These are phyloP conservation scores for Vidua macroura DNA, from an alignment of 2,113 vertebrate genomes.

Conservation along the genomic window DNA sequence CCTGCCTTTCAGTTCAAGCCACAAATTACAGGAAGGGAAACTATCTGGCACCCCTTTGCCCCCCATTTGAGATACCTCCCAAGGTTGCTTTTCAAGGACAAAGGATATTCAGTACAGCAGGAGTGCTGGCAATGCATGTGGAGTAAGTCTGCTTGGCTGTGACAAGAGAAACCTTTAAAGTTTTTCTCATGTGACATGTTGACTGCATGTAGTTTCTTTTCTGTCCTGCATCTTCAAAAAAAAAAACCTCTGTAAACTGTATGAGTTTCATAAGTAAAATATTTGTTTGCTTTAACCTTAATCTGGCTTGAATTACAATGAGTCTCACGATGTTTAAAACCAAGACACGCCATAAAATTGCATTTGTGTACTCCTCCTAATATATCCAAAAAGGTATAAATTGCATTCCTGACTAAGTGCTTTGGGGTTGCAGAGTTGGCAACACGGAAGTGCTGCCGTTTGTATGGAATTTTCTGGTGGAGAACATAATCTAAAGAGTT, in stretches of 20 bases:
- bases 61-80: rapidly evolving
- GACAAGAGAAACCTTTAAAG: not conserved
- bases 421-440: rapidly evolving
- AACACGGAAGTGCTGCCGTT: rapidly evolving
- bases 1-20: not conserved
- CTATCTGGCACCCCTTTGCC: not conserved
- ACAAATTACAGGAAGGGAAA: not conserved
- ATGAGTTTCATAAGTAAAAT: not conserved
- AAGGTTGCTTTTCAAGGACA: not conserved
- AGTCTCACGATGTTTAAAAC: not conserved
- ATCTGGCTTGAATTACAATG: not conserved
- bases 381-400: not conserved
- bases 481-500: not conserved
- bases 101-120: not conserved
- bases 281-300: not conserved
- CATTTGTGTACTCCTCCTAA: not conserved
- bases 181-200: not conserved
- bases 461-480: not conserved
- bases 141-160: not conserved
- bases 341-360: not conserved
- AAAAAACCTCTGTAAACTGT: not conserved
- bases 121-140: rapidly evolving
- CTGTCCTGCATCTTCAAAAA: not conserved
- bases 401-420: not conserved
- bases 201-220: not conserved